Conservation (phyloP, 2,888 invertebrate genomes). For the Argynnis bischoffii region DNA sequence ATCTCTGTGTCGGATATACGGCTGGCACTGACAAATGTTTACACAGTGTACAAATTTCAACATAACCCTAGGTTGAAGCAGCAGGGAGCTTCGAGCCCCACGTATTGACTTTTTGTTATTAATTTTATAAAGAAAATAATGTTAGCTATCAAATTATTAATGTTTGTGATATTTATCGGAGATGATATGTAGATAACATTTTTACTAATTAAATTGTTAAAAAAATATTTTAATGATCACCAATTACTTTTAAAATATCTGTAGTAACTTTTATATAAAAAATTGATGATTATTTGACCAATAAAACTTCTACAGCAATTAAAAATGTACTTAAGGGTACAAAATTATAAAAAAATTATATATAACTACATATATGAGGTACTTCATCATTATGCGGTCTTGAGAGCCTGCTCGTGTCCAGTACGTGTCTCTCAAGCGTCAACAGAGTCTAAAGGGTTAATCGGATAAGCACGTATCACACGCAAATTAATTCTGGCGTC, state of each 20-base stretch:
- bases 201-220: too few species aligned
- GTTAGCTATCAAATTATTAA: slow-evolving; percentile 7
- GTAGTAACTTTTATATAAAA: neutral
- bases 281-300: neutral
- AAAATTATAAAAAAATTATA: neutral
- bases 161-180: too few species aligned
- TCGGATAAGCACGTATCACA: slow-evolving; percentile 49
- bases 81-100: slow-evolving; percentile 43
- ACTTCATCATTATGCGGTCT: slow-evolving; percentile 28
- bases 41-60: slow-evolving; percentile 73
- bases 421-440: slow-evolving; percentile 11
- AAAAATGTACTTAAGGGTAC: neutral
- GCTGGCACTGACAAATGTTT: slow-evolving; percentile 76
- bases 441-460: slow-evolving; percentile 37
- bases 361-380: slow-evolving; percentile 4
- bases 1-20: slow-evolving; percentile 53
- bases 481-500: slow-evolving; percentile 59
- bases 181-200: too few species aligned
- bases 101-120: slow-evolving; percentile 36
- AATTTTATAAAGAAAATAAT: slow-evolving; percentile 41
- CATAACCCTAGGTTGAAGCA: slow-evolving; percentile 52
- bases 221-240: neutral
- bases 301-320: too few species aligned
- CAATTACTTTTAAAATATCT: neutral
- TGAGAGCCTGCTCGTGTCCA: slow-evolving; percentile 28